A percentile compares a stretch with the other conserved stretches of the same genome.
Evolutionary conservation across 2,888 invertebrate genomes (phyloP).

Genomic region (Seira musarum): DNA sequence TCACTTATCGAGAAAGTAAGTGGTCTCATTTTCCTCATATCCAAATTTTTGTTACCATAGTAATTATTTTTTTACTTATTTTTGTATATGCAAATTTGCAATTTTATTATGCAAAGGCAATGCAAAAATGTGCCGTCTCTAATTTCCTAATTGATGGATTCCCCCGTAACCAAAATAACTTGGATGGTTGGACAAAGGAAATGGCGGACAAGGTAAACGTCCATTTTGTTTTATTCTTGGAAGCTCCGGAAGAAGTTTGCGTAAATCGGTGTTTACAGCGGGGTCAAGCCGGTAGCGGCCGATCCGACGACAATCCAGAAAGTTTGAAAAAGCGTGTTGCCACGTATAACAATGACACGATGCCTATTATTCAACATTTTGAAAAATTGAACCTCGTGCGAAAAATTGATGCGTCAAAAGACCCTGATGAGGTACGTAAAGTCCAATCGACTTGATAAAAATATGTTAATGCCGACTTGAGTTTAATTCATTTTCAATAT

Average conservation of each 20-base stretch:
- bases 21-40: not conserved
- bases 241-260: slow-evolving; percentile 88
- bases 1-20: slow-evolving; percentile 90
- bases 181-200: slow-evolving; percentile 90
- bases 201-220: slow-evolving; percentile 89
- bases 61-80: not conserved
- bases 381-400: slow-evolving; percentile 80
- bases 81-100: not conserved
- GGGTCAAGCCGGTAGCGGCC: slow-evolving; percentile 85
- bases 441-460: too few relatives aligned
- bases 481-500: not conserved
- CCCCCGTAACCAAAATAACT: slow-evolving; percentile 95
- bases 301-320: slow-evolving; percentile 94
- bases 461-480: not conserved
- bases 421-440: slow-evolving; percentile 81
- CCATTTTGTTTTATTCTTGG: slow-evolving; percentile 91
- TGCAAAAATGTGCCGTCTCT: slow-evolving; percentile 78
- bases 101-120: slow-evolving; percentile 70
- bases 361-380: slow-evolving; percentile 91
- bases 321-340: slow-evolving; percentile 88
- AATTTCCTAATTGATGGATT: slow-evolving; percentile 89
- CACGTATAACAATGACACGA: slow-evolving; percentile 87
- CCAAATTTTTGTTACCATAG: not conserved
- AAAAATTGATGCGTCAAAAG: slow-evolving; percentile 81
- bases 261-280: slow-evolving; percentile 85